Conservation (phyloP, 92 coral and sea anemone species). For the Porites rus region DNA sequence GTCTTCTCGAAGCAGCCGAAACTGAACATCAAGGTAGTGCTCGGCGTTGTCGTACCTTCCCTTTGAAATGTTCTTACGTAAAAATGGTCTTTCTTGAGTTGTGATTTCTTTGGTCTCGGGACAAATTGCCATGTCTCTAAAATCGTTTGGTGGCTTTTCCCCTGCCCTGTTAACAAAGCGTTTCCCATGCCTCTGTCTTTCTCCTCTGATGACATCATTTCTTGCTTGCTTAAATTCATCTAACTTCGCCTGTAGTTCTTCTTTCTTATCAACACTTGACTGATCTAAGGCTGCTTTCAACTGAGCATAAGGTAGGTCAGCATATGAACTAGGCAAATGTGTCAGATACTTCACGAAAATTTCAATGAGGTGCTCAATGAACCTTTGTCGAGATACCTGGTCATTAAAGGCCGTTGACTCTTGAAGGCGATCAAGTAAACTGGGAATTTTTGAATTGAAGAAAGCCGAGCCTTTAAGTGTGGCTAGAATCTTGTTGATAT, state of each 20-base stretch:
- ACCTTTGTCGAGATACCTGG: too few species aligned
- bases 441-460: constrained; percentile 19
- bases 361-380: constrained; percentile 32
- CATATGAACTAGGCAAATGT: constrained; percentile 66
- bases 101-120: constrained; percentile 72
- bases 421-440: constrained; percentile 26
- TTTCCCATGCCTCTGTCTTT: constrained; percentile 22
- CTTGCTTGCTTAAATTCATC: constrained; percentile 49
- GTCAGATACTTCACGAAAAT: constrained; percentile 57
- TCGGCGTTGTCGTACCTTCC: constrained; percentile 73
- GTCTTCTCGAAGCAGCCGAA: constrained; percentile 81
- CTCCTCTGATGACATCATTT: constrained; percentile 53
- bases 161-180: not conserved
- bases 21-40: constrained; percentile 87
- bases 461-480: constrained; percentile 42
- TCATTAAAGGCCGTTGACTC: not conserved
- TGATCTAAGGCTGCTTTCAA: constrained; percentile 40
- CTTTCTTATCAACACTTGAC: constrained; percentile 12
- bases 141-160: constrained; percentile 72
- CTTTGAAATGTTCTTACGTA: constrained; percentile 70
- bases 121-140: constrained; percentile 68
- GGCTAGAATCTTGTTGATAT: constrained; percentile 29
- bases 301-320: constrained; percentile 61
- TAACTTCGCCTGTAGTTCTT: constrained; percentile 29
- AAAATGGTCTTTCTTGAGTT: constrained; percentile 63